Evolutionary conservation across 23 tunicate species (phyloP), one percentile per base, ranked within the genome.

Genomic region (Oikopleura vanhoeffeni): DNA sequence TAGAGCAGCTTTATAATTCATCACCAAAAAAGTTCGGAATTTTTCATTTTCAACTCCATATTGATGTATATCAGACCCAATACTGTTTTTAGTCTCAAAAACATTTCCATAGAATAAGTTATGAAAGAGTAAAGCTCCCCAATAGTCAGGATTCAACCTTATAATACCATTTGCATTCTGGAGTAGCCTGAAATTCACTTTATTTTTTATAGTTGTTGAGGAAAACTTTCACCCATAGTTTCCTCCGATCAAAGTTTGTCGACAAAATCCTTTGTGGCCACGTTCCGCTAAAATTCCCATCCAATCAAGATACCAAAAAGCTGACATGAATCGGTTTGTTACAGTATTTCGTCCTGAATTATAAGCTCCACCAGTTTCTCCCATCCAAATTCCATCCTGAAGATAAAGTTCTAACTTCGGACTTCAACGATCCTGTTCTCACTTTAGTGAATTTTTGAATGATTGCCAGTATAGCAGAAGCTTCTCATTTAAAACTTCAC

Each of bases 301-400:
- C 79, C 79, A 71, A 71, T 71, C 79, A 28, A 71, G 34, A 30
- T 71, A 71, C 79, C 79, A 71, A 32, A 71, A 71, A 4, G 79
- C 79, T 2, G 79, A 71, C 79, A 71, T 71, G 38, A 71, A 71
- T 28, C 79, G 79, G 38, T 71, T 71, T 71, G 79, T 71, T 2
- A 71, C 79, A 2, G 79, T 71, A 71, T 71, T 71, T 38, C 79
- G 79, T 2, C 79, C 79, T 2, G 79, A 71, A 30, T 71, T 71
- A 38, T 24, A 71, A 13, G 79, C 79, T 24, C 79, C 79, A 38
- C 79, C 79, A 30, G 79, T 71, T 32, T 71, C 79, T 33, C 79
- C 79, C 79, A 71, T 71, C 79, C 79, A 71, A 18, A 71, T 49
- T n/a, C n/a, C n/a, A n/a, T n/a, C n/a, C n/a, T n/a, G n/a, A n/a